These are phyloP conservation scores for Leguminivora glycinivorella DNA, from an alignment of 1,140 invertebrate species.

Conservation along the genomic window DNA sequence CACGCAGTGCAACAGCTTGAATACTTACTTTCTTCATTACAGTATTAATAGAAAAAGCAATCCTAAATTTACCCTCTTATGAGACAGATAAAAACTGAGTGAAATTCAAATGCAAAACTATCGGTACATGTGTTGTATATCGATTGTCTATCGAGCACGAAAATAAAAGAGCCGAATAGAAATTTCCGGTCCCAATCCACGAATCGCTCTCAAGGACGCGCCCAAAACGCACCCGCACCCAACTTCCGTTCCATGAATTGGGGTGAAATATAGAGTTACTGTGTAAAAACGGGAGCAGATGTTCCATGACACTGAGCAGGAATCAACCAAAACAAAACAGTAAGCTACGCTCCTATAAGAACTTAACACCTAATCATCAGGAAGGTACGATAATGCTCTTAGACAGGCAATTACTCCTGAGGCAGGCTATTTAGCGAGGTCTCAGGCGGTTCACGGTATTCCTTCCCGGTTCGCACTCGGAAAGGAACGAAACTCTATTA, in stretches of 20 bases:
- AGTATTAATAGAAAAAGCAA: neutral
- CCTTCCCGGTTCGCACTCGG: constrained; percentile 54
- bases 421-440: constrained; percentile 44
- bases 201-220: constrained; percentile 60
- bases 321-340: constrained; percentile 6
- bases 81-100: too few species aligned
- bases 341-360: neutral
- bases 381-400: constrained; percentile 5
- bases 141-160: constrained; percentile 33
- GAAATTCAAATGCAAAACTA: neutral
- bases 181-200: constrained; percentile 57
- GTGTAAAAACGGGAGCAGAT: constrained; percentile 50
- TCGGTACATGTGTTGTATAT: neutral
- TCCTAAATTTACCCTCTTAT: too few species aligned
- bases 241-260: constrained; percentile 58
- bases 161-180: constrained; percentile 52
- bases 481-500: constrained; percentile 61
- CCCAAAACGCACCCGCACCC: constrained; percentile 59
- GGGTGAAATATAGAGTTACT: constrained; percentile 44
- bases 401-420: constrained; percentile 8
- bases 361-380: neutral
- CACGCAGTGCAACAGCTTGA: neutral
- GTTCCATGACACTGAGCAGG: constrained; percentile 17
- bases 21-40: neutral
- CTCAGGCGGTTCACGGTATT: constrained; percentile 49